Evolutionary conservation across 2,797 vertebrate genomes (phyloP).

Genomic region (Nothura maculosa): DNA sequence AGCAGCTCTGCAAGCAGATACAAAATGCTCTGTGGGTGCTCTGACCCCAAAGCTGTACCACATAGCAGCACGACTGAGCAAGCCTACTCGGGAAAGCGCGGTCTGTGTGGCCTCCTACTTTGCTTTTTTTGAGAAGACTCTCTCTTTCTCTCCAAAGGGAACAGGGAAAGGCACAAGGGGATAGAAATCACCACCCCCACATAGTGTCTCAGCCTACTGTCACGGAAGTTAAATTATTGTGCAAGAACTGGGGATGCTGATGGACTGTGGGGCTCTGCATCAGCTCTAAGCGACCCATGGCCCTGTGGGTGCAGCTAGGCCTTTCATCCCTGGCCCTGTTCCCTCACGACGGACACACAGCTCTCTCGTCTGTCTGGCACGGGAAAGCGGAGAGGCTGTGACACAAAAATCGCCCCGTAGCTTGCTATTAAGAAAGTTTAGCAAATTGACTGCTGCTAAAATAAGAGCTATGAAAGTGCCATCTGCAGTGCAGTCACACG

Average conservation of each 20-base stretch:
- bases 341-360: accelerated
- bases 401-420: conserved; percentile 51
- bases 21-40: not conserved
- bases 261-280: too few relatives aligned
- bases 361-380: not conserved
- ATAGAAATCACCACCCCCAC: not conserved
- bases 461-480: conserved; percentile 63
- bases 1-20: accelerated
- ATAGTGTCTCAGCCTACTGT: not conserved
- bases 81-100: not conserved
- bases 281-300: not conserved
- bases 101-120: not conserved
- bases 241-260: not conserved
- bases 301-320: not conserved
- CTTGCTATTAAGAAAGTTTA: conserved; percentile 53
- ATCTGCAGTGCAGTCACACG: conserved; percentile 56
- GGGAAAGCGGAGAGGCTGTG: conserved; percentile 34
- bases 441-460: conserved; percentile 67
- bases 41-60: not conserved
- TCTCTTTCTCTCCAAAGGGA: not conserved
- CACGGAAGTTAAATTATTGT: not conserved
- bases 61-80: not conserved
- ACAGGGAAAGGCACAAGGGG: not conserved
- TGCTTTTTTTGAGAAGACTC: not conserved
- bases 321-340: accelerated